A percentile compares a stretch with the other conserved stretches of the same genome.
Evolutionary conservation across 2,888 invertebrate species (phyloP).

Genomic region (Melanchra persicariae): DNA sequence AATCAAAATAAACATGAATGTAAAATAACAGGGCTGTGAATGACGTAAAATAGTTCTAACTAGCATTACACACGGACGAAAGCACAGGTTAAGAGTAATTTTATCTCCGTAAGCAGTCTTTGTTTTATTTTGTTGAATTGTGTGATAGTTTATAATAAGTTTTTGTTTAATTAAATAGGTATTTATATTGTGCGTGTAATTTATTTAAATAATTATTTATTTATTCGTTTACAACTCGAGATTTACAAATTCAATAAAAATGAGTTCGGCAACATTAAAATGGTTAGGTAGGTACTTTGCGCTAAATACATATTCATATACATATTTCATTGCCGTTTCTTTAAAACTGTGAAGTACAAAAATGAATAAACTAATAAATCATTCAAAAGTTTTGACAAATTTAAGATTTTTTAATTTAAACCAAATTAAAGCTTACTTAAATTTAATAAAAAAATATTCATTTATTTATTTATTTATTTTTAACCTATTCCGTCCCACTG

Average conservation of each 20-base stretch:
- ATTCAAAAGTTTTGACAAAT: not conserved
- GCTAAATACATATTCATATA: not conserved
- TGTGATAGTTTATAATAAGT: conserved; percentile 33
- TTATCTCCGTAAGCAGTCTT: not conserved
- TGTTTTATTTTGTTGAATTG: conserved; percentile 14
- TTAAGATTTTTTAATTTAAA: not conserved
- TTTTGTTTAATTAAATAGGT: conserved; percentile 6
- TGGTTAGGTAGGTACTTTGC: not conserved
- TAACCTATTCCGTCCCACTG: no score
- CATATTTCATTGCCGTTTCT: no score
- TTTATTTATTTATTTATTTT: no score
- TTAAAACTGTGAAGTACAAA: not conserved
- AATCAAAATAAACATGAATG: not conserved
- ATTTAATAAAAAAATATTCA: not conserved
- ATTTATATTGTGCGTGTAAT: conserved; percentile 25
- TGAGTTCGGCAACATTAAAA: not conserved
- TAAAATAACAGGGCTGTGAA: conserved; percentile 13
- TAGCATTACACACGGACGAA: not conserved
- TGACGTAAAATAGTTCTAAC: not conserved
- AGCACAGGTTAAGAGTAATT: not conserved
- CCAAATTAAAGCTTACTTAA: not conserved
- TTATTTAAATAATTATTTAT: conserved; percentile 20
- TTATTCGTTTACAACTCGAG: not conserved
- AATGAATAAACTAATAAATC: not conserved
- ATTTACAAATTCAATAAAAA: not conserved